Conservation (phyloP, 2,797 vertebrate genomes). For the Aulostomus chinensis region DNA sequence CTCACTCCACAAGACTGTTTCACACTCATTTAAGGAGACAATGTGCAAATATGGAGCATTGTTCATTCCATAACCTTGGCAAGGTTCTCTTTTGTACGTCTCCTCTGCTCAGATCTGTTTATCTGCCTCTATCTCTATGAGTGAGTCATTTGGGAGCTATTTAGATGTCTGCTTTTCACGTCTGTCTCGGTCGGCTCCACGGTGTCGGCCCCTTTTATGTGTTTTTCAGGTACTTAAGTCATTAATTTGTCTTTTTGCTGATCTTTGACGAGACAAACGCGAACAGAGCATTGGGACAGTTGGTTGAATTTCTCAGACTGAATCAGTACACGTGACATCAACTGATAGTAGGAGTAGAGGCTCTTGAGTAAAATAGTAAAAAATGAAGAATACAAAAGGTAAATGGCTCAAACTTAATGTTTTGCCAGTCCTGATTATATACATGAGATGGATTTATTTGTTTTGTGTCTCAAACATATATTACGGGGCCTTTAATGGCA, state of each 20-base stretch:
- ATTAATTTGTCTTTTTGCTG: conserved; percentile 19
- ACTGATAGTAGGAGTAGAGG: too few species aligned
- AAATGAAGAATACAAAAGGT: background rate
- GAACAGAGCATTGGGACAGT: background rate
- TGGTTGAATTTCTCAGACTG: background rate
- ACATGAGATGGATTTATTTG: too few species aligned
- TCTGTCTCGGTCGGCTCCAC: conserved; percentile 27
- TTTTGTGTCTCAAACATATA: too few species aligned
- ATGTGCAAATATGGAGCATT: too few species aligned
- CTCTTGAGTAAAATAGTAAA: background rate
- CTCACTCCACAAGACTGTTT: conserved; percentile 1
- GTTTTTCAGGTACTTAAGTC: conserved; percentile 16
- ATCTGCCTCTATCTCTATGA: background rate
- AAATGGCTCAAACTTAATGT: too few species aligned
- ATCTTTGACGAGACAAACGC: conserved; percentile 10
- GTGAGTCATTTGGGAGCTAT: conserved; percentile 16
- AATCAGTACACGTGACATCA: background rate
- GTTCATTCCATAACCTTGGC: too few species aligned
- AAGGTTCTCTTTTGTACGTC: too few species aligned
- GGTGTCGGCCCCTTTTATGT: conserved; percentile 12
- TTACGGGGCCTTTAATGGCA: too few species aligned
- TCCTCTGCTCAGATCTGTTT: too few species aligned
- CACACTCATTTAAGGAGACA: background rate
- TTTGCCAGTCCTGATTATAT: too few species aligned
- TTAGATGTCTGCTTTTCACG: conserved; percentile 17